Evolutionary conservation across 2,888 invertebrate species (phyloP), one percentile per base, ranked within the genome.

Genomic region (Heliconius ismenius): DNA sequence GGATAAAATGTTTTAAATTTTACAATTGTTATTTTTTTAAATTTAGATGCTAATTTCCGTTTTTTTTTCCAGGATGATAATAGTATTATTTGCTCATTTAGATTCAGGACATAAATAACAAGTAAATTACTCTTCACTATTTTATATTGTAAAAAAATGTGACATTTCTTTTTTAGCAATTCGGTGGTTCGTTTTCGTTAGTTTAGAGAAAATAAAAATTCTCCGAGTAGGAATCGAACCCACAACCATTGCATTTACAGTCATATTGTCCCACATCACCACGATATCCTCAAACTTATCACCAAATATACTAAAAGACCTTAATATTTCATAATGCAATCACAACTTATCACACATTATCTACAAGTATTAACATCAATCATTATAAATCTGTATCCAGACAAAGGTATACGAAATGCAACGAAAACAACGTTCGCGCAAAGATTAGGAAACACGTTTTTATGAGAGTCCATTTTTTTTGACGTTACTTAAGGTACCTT

Each of bases 381-480:
- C 39, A 65, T 39, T 65, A 13, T 39, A 65, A 39, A 36, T 39
- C 65, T 67, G 7, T 21, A 24, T 10, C 15, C 39, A 67, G 36
- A 67, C 65, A 39, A 36, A n/a, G n/a, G n/a, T 67, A 67, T 24
- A 67, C 13, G 39, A 67, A 67, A 21, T 67, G 65, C 65, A 67
- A 67, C 7, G 39, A 43, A 67, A 67, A 67, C 4, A n/a, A 36
- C 24, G 24, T 39, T 67, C 24, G 39, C 67, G 24, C 24, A 39
- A 24, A 58, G 32, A 54, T 70, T 70, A 58, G 32, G 70, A 70
- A 70, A 70, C 32, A 28, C 11, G 13, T 69, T 69, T 69, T 69
- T 69, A 69, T 54, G 26, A 13, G 21, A n/a, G 28, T 69, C 54
- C 54, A 70, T 70, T 70, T 70, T 32, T 58, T 70, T 70, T 15